These are phyloP conservation scores for Eupeodes latifasciatus DNA, from an alignment of 2,888 invertebrate species.

Conservation along the genomic window DNA sequence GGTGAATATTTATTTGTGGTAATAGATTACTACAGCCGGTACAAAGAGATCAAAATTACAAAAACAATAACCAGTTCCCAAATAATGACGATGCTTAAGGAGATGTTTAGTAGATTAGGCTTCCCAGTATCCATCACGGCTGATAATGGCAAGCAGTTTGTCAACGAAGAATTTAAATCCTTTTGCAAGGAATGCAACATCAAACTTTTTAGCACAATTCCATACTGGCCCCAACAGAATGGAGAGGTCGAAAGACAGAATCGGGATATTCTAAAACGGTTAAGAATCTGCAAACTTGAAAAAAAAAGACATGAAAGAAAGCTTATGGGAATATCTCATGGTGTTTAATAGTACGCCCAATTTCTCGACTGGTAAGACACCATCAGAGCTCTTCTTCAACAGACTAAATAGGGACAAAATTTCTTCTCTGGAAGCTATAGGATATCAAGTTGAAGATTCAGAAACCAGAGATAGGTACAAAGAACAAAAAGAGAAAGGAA, in stretches of 20 bases:
- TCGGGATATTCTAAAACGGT: slow-evolving; percentile 77
- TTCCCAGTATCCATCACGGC: slow-evolving; percentile 74
- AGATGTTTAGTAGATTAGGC: slow-evolving; percentile 78
- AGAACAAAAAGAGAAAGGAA: slow-evolving; percentile 44
- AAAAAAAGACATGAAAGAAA: slow-evolving; percentile 72
- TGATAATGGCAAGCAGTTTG: slow-evolving; percentile 79
- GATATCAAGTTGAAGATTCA: not conserved
- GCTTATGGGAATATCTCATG: slow-evolving; percentile 64
- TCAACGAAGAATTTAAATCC: slow-evolving; percentile 74
- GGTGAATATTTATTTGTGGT: slow-evolving; percentile 23
- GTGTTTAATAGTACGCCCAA: slow-evolving; percentile 77
- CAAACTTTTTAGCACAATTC: slow-evolving; percentile 72
- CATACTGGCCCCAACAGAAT: slow-evolving; percentile 78
- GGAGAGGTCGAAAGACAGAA: slow-evolving; percentile 79
- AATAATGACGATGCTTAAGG: slow-evolving; percentile 32
- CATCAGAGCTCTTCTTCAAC: slow-evolving; percentile 77
- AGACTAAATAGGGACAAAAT: slow-evolving; percentile 76
- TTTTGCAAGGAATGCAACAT: slow-evolving; percentile 74
- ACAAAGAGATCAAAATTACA: slow-evolving; percentile 36
- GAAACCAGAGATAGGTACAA: slow-evolving; percentile 33
- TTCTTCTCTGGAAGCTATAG: slow-evolving; percentile 52
- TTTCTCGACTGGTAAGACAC: slow-evolving; percentile 77
- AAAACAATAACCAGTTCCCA: slow-evolving; percentile 25
- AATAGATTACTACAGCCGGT: slow-evolving; percentile 67
- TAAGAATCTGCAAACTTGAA: slow-evolving; percentile 74